Evolutionary conservation across 2,888 invertebrate species (phyloP).

Genomic region (Oxystoma pomonae): DNA sequence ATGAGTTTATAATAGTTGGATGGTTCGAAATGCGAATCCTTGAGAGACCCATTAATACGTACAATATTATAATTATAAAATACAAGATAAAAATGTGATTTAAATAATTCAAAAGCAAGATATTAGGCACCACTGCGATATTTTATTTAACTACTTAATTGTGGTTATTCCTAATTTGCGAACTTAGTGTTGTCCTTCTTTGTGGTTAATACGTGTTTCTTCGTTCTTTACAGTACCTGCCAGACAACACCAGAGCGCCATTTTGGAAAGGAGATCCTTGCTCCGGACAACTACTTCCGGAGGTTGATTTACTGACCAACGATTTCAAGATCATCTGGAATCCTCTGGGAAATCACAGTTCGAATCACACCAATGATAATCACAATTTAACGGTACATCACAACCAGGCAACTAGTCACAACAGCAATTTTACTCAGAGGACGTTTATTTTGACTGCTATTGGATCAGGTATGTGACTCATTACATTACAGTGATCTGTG

Average conservation of each 20-base stretch:
- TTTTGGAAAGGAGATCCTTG: constrained; percentile 41
- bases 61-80: too few relatives aligned
- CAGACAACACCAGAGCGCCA: constrained; percentile 33
- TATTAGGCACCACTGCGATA: too few relatives aligned
- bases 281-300: constrained; percentile 30
- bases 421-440: constrained; percentile 21
- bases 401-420: neutral
- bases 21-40: neutral
- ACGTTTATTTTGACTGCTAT: constrained; percentile 39
- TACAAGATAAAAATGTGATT: neutral
- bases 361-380: neutral
- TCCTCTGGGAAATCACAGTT: constrained; percentile 30
- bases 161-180: too few relatives aligned
- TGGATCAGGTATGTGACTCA: constrained; percentile 39
- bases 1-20: neutral
- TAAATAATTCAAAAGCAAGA: neutral
- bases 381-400: neutral
- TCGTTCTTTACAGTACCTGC: constrained; percentile 32
- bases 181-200: neutral
- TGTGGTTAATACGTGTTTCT: neutral
- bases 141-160: too few relatives aligned
- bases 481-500: too few relatives aligned
- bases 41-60: neutral
- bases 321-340: constrained; percentile 37
- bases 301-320: constrained; percentile 35